Percentiles rank a stretch among this genome's conserved stretches.
These are phyloP conservation scores for Ooceraea biroi DNA, from an alignment of 1,140 invertebrate species.

Conservation along the genomic window DNA sequence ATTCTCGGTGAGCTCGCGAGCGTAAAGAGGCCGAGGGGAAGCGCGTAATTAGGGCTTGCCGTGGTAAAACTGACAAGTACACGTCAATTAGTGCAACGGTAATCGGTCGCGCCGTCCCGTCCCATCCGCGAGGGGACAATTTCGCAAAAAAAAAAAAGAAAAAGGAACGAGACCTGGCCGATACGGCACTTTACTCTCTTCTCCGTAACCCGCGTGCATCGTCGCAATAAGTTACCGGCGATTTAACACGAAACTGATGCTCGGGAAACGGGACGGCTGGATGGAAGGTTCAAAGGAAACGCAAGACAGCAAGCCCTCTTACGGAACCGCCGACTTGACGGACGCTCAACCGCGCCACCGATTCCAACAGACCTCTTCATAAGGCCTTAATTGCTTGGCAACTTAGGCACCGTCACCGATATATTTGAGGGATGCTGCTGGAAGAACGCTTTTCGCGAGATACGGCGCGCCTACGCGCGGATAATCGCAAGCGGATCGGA, in stretches of 20 bases:
- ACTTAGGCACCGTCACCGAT: too few species aligned
- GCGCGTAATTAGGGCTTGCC: conserved; percentile 67
- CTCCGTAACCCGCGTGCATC: conserved; percentile 6
- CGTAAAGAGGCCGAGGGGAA: conserved; percentile 61
- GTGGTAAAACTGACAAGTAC: conserved; percentile 70
- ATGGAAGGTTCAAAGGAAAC: not conserved
- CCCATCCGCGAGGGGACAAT: conserved; percentile 32
- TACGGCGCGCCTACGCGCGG: too few species aligned
- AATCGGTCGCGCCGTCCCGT: conserved; percentile 8
- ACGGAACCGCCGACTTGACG: not conserved
- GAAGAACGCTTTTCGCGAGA: too few species aligned
- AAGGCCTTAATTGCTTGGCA: not conserved
- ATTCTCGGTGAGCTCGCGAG: conserved; percentile 43
- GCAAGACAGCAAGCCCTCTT: not conserved
- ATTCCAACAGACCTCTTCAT: not conserved
- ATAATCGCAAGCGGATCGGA: not conserved
- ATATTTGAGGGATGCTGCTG: too few species aligned
- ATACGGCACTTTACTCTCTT: conserved; percentile 35
- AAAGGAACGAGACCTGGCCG: conserved; percentile 24
- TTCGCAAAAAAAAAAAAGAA: conserved; percentile 31
- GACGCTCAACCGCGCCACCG: too few species aligned
- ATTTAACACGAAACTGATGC: conserved; percentile 29
- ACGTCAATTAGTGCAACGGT: conserved; percentile 71
- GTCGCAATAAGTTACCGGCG: not conserved
- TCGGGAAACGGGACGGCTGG: not conserved